Base-by-base conservation (phyloP, 35 echinoderm and acorn worm genomes). In the Acanthaster planci region DNA sequence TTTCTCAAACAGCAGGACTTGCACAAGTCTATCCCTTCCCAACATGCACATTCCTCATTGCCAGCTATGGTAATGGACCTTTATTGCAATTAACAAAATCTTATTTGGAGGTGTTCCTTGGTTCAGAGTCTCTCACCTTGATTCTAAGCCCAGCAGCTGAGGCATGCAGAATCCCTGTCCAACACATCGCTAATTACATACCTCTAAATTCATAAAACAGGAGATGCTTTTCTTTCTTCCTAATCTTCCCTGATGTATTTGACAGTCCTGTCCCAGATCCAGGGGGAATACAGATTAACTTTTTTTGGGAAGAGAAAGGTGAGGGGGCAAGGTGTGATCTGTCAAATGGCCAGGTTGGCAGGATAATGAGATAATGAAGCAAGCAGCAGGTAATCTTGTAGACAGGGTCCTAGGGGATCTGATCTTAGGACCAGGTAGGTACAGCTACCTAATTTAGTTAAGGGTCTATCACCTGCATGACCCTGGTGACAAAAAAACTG, bases 311-410 rank as follows among this genome's bases (percentile, higher is more conserved):
- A 27, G 23, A 72, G 64, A 72, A 12, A 10, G 9, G 64, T 27
- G 34, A 72, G 26, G 14, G 18, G 4, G 18, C 22, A 34, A 72
- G 64, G 64, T 72, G 64, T 72, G 64, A 72, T 27, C 64, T 72
- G 64, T 34, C 64, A 72, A 72, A 26, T 29, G 64, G 64, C 34
- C 7, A 72, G 64, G 64, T 72, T 72, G 7, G 64, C 0, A 19
- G 42, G 8, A 72, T 72, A 72, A 72, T 72, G 23, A 72, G 64
- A 72, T 72, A 72, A 72, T 72, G 64, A 72, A 72, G 23, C 64
- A 31, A 23, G 64, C 14, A 26, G 23, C 64, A 29, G 64, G 10
- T 72, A 72, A 72, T 72, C 64, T 34, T 72, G 64, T 72, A 72
- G 64, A 72, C 2, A 10, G 9, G 64, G 64, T 72, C 64, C 64